Evolutionary conservation across 2,888 invertebrate genomes (phyloP).

Genomic region (Drosophila longiperda): DNA sequence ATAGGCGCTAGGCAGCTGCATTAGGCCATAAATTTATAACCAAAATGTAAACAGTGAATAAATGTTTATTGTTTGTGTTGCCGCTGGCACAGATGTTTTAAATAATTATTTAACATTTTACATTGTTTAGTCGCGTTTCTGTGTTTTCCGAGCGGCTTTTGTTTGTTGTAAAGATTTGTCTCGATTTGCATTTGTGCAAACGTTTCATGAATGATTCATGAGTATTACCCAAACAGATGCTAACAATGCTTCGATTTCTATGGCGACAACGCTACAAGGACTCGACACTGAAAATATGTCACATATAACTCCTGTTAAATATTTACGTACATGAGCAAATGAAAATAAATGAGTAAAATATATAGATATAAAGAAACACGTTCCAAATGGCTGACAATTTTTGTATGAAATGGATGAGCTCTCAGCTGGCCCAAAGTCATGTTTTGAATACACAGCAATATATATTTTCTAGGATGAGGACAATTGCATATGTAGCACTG

Average conservation of each 20-base stretch:
- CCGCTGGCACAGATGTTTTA: slow-evolving; percentile 51
- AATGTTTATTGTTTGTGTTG: slow-evolving; percentile 56
- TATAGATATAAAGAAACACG: background rate
- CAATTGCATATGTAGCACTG: background rate
- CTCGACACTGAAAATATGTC: slow-evolving; percentile 31
- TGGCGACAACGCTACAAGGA: slow-evolving; percentile 24
- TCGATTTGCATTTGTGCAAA: slow-evolving; percentile 78
- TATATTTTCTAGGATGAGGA: background rate
- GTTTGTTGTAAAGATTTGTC: slow-evolving; percentile 74
- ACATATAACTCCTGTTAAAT: background rate
- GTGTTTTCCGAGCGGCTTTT: slow-evolving; percentile 42
- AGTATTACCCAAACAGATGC: slow-evolving; percentile 66
- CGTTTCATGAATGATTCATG: slow-evolving; percentile 77
- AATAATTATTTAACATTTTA: slow-evolving; percentile 78
- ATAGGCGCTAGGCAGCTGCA: slow-evolving; percentile 50
- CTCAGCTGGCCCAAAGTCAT: background rate
- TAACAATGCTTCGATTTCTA: slow-evolving; percentile 62
- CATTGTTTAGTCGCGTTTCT: slow-evolving; percentile 74
- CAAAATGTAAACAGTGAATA: slow-evolving; percentile 76
- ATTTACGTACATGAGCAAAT: background rate
- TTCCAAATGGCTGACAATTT: background rate
- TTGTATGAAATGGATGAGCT: background rate
- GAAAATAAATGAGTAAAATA: background rate
- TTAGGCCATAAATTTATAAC: slow-evolving; percentile 71
- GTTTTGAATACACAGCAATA: background rate